phyloP scores from a whole-genome alignment of 2,888 invertebrate species.

The Leucozona laternaria region DNA sequence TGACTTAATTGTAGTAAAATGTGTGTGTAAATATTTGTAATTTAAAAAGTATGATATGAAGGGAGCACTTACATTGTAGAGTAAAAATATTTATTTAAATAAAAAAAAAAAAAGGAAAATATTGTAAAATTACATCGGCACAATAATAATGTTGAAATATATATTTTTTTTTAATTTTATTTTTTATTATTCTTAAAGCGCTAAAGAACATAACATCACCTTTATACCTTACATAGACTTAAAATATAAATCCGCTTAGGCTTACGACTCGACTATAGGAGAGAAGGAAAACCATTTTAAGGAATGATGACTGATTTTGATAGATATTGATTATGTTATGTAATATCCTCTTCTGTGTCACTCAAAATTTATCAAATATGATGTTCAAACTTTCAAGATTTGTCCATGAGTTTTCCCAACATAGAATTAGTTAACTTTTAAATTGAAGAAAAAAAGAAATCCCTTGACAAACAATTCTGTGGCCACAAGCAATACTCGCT shows the following conservation, averaged over 20 bases:
- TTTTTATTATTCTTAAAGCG: neutral
- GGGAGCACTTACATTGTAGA: slow-evolving; percentile 13
- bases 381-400: neutral
- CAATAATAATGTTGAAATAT: slow-evolving; percentile 13
- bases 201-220: neutral
- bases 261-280: neutral
- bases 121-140: slow-evolving; percentile 12
- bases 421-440: neutral
- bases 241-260: neutral
- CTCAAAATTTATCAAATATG: neutral
- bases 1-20: slow-evolving; percentile 12
- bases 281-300: neutral
- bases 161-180: neutral
- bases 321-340: neutral
- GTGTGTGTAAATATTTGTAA: slow-evolving; percentile 19
- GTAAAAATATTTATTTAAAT: neutral
- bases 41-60: slow-evolving; percentile 1
- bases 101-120: neutral
- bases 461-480: neutral
- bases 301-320: slow-evolving; percentile 4
- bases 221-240: neutral
- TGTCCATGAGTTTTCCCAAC: neutral
- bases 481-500: too few relatives aligned
- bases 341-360: neutral
- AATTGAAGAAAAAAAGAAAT: neutral